These are phyloP conservation scores for Trididemnum nubilum DNA, from an alignment of 23 tunicate species.

Conservation along the genomic window DNA sequence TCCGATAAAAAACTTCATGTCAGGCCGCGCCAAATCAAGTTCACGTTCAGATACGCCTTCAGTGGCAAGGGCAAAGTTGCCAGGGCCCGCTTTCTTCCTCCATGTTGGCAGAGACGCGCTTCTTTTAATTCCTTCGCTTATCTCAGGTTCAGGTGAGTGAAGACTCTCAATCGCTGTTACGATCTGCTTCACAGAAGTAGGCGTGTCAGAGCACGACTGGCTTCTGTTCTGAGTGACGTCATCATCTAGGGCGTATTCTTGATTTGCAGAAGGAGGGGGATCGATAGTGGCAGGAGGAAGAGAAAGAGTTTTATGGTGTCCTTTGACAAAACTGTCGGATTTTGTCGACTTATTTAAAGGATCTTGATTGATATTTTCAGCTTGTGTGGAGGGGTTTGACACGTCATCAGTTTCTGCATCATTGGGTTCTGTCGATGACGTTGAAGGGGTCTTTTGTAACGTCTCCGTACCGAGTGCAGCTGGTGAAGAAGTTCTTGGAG, in stretches of 20 bases:
- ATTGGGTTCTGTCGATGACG: not conserved
- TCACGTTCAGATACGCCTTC: not conserved
- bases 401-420: not conserved
- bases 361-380: not conserved
- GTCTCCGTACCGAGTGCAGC: conserved; percentile 7
- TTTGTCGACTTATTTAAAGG: not conserved
- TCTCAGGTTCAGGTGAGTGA: not conserved
- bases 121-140: conserved; percentile 14
- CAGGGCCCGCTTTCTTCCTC: conserved; percentile 1
- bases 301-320: conserved; percentile 56
- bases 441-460: not conserved
- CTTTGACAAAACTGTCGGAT: conserved; percentile 29
- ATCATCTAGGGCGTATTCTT: not conserved
- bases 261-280: not conserved
- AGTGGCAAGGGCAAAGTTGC: not conserved
- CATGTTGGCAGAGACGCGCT: conserved; percentile 54
- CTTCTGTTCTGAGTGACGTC: not conserved
- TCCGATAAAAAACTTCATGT: not conserved
- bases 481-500: conserved; percentile 43
- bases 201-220: conserved; percentile 45
- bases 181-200: conserved; percentile 43
- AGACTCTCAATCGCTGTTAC: conserved; percentile 54
- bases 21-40: not conserved
- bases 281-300: conserved; percentile 16
- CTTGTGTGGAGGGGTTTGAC: not conserved